Conservation (phyloP, 2,888 invertebrate genomes). For the Enoplolaimus lenunculus region DNA sequence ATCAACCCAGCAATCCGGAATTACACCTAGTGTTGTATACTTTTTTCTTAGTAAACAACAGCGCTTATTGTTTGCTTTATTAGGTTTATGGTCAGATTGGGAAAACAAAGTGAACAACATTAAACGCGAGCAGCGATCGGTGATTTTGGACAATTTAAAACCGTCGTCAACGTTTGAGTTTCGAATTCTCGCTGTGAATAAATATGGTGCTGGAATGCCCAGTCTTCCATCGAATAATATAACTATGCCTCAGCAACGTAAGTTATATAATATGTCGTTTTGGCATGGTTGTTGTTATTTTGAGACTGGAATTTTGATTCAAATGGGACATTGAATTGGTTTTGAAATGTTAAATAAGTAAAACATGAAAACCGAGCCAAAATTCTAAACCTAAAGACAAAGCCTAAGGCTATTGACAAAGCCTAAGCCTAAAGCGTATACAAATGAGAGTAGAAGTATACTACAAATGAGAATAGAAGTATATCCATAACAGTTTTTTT, state of each 20-base stretch:
- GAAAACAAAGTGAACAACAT: slow-evolving; percentile 25
- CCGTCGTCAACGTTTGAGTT: slow-evolving; percentile 92
- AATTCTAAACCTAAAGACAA: no score
- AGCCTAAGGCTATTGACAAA: not conserved
- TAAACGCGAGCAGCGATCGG: slow-evolving; percentile 54
- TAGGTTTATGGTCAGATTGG: slow-evolving; percentile 36
- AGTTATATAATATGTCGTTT: no score
- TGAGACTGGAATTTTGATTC: no score
- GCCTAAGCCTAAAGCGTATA: no score
- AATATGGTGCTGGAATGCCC: slow-evolving; percentile 80
- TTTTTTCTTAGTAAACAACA: no score
- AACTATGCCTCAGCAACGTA: slow-evolving; percentile 65
- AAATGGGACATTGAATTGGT: not conserved
- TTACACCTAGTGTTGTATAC: no score
- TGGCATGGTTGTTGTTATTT: no score
- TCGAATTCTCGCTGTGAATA: slow-evolving; percentile 85
- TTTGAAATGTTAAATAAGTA: not conserved
- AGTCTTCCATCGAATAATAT: slow-evolving; percentile 72
- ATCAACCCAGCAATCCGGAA: no score
- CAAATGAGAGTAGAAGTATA: no score
- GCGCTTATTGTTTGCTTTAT: slow-evolving; percentile 21
- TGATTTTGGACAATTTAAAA: slow-evolving; percentile 66
- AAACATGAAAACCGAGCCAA: no score
- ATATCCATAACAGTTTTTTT: no score
- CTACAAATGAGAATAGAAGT: no score